Evolutionary conservation across 2,888 invertebrate genomes (phyloP), one percentile per base, ranked within the genome.

Genomic region (Catocala sponsa): DNA sequence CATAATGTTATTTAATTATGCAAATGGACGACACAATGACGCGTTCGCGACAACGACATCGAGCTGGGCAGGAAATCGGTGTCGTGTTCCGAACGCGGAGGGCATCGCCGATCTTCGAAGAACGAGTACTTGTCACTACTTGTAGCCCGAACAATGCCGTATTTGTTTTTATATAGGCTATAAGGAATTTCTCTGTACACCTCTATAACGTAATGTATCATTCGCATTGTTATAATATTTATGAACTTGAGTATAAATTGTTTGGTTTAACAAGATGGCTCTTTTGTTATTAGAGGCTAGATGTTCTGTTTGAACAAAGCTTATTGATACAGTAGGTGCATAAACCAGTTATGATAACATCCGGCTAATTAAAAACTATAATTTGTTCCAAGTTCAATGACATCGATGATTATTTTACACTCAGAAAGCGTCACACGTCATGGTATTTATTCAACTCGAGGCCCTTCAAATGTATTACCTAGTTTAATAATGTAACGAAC

Each of bases 1-100:
- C 88, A 91, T 91, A 91, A 91, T 92, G 81, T 87, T 89, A 89
- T 90, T 91, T 88, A 91, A 91, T 92, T 91, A 93, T 92, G 92
- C 86, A 89, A 92, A 93, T 92, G 78, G 75, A 76, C 71, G 76
- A 81, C 82, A 85, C 85, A 86, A 86, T 86, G 88, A 88, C 81
- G 86, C 85, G 83, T 85, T 75, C 77, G 81, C 82, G 85, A 74
- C 76, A 76, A 71, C 88, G 89, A 86, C 87, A 83, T 84, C 87
- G 88, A 85, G 87, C 85, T 84, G 85, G 78, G 79, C 91, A 90
- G 90, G 91, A 91, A 89, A 89, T 89, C 85, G 87, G 89, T 87
- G 88, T 91, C 90, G 83, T 81, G 83, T 88, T 88, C 75, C 81
- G 75, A 82, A 81, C 82, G 79, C 74, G 78, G 80, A 84, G 73